Conservation (phyloP, 2,113 vertebrate species). For the Cryptotis parvus region DNA sequence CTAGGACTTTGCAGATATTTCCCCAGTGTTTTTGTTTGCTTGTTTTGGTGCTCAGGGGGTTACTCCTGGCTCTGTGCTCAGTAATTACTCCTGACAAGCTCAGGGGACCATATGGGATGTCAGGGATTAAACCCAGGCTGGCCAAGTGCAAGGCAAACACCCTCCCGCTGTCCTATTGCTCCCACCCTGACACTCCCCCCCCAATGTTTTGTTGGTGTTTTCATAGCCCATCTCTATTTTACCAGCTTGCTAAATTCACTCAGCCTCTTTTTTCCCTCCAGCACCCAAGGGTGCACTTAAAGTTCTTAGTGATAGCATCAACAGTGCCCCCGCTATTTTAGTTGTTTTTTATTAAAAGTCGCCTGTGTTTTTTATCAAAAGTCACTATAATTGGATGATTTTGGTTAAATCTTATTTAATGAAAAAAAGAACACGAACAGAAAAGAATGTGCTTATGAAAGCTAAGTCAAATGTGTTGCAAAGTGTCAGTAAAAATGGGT, state of each 20-base stretch:
- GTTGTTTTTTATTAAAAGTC: background rate
- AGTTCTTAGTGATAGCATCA: rapidly evolving
- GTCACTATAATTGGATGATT: background rate
- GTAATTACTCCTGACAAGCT: too few relatives aligned
- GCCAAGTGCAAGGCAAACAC: too few relatives aligned
- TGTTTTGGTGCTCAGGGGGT: background rate
- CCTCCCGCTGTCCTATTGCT: too few relatives aligned
- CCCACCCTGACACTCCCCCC: background rate
- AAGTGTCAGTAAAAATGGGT: background rate
- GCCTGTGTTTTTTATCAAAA: background rate
- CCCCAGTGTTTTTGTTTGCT: too few relatives aligned
- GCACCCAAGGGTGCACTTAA: background rate
- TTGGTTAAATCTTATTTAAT: slow-evolving; percentile 7
- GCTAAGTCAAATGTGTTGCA: background rate
- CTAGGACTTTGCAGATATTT: background rate
- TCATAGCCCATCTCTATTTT: background rate
- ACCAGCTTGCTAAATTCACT: background rate
- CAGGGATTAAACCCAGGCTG: too few relatives aligned
- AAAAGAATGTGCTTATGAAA: slow-evolving; percentile 41
- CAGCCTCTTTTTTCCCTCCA: background rate
- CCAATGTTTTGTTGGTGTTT: background rate
- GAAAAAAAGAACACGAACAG: background rate
- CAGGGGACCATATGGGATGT: too few relatives aligned
- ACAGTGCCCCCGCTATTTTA: background rate
- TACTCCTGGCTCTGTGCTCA: background rate